These are phyloP conservation scores for Hypotaenidia philippensis DNA, from an alignment of 2,797 vertebrate genomes.

Conservation along the genomic window DNA sequence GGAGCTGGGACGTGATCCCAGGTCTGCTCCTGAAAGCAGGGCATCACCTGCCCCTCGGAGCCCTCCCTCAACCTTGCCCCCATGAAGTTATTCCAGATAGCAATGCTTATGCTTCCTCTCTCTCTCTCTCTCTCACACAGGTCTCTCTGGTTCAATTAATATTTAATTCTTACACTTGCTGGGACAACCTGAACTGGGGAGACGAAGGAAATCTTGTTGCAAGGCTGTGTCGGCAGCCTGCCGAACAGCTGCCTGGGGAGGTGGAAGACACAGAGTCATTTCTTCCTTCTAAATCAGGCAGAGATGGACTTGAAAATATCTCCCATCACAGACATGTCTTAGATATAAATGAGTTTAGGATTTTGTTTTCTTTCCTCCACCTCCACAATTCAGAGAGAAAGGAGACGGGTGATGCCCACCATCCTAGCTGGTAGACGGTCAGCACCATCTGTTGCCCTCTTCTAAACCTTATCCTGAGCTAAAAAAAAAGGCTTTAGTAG, in stretches of 20 bases:
- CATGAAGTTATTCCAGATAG: background rate
- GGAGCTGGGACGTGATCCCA: background rate
- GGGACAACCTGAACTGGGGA: background rate
- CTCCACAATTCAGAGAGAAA: background rate
- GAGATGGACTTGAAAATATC: conserved; percentile 1
- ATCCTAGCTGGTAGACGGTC: background rate
- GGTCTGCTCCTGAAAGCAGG: background rate
- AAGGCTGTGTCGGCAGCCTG: background rate
- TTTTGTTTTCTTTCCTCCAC: background rate
- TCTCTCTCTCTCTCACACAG: background rate
- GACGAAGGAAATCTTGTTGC: background rate
- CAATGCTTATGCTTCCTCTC: background rate
- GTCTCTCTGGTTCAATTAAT: conserved; percentile 12
- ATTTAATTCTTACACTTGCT: background rate
- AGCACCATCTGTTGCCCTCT: background rate
- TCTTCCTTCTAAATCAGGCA: conserved; percentile 7
- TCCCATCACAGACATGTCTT: background rate
- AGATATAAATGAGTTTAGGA: background rate
- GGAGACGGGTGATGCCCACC: background rate
- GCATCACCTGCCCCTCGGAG: fast-evolving
- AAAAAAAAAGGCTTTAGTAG: background rate
- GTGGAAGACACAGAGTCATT: background rate
- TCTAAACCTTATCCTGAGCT: background rate
- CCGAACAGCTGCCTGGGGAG: conserved; percentile 11
- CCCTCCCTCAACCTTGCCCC: background rate